These are phyloP conservation scores for Phainopepla nitens DNA, from an alignment of 2,113 vertebrate species.

Conservation along the genomic window DNA sequence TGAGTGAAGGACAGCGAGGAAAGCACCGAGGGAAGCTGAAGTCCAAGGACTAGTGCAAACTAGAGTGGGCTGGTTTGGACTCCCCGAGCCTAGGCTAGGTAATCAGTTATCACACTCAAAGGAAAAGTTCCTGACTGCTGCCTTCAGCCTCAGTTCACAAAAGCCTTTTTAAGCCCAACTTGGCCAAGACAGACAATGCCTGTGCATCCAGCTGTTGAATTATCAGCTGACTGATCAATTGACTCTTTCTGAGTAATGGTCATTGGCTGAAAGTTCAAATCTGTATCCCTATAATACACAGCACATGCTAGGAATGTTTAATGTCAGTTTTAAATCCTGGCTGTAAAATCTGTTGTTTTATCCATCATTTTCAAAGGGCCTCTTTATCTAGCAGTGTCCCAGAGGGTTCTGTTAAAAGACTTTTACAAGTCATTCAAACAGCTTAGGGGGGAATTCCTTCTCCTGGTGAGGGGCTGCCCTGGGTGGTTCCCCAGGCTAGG, in stretches of 20 bases:
- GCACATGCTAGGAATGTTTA: not conserved
- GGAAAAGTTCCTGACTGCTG: not conserved
- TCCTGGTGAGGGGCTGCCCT: not conserved
- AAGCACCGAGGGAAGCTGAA: not conserved
- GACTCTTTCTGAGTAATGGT: not conserved
- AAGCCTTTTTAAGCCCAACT: not conserved
- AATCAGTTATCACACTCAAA: not conserved
- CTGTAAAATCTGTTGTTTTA: not conserved
- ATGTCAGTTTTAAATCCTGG: not conserved
- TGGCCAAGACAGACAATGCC: not conserved
- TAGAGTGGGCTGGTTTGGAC: not conserved
- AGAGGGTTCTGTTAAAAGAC: not conserved
- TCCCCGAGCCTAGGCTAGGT: not conserved
- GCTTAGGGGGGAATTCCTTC: not conserved
- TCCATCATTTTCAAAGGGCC: not conserved
- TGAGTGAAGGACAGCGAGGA: not conserved
- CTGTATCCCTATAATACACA: not conserved
- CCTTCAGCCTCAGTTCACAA: not conserved
- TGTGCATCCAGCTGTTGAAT: not conserved
- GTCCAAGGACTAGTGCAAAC: not conserved
- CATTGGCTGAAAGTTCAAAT: not conserved
- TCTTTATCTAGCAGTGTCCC: not conserved
- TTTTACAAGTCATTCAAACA: not conserved
- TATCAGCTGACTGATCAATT: not conserved
- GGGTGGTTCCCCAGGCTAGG: not conserved